Evolutionary conservation across 1,140 invertebrate species (phyloP), one percentile per base, ranked within the genome.

Genomic region (Sesamia nonagrioides): DNA sequence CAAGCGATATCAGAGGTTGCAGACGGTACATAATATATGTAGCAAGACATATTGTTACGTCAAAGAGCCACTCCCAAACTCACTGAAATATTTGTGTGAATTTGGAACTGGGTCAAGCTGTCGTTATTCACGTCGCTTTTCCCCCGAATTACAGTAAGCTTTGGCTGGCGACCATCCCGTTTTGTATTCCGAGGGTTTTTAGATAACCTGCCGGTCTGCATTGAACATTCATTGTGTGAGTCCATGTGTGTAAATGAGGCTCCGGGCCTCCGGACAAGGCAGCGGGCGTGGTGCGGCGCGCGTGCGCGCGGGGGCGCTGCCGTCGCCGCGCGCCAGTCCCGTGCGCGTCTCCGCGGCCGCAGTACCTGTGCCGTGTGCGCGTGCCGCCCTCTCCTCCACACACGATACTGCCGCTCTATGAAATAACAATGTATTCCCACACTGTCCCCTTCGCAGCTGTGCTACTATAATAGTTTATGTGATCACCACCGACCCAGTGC

Each of bases 401-500:
- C 66, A 69, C 66, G 66, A 69, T 15, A 50, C 66, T 15, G 21
- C 42, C 54, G 85, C 86, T 85, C 48, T 80, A 87, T 88, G 82
- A 90, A 91, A 90, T 84, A 89, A 89, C 83, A 86, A 91, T 89
- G 86, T 86, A 84, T 86, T 79, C 82, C 58, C 69, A 80, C 66
- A 82, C 71, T 82, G 68, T 81, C 78, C 74, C 50, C 75, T 60
- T 84, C 76, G 68, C 75, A 66, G 52, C 73, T 83, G 90, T 90
- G 89, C 88, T 88, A 87, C 79, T 87, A 78, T 88, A 87, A 80
- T 86, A 87, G 91, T 92, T 92, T 92, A 87, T 88, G 91, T 94
- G 91, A 92, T 93, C 85, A 84, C 79, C 83, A 82, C 60, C 66
- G 76, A 50, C 50, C 83, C 79, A 83, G 79, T 85, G 85, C 45